Evolutionary conservation across 2,888 invertebrate genomes (phyloP).

Genomic region (Cepaea hortensis): DNA sequence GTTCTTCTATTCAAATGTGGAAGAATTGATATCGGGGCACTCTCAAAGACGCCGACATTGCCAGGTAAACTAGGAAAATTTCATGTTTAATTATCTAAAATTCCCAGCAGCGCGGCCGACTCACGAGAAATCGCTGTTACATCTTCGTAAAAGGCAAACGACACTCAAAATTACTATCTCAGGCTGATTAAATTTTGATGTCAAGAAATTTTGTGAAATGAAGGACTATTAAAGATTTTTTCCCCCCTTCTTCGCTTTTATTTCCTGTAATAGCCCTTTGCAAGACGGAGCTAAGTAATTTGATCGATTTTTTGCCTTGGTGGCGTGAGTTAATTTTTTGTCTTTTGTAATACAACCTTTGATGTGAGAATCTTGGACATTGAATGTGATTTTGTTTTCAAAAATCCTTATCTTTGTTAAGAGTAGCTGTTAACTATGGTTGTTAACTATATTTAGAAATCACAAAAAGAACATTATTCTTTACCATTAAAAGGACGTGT

Average conservation of each 20-base stretch:
- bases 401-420: background rate
- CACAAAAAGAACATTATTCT: too few relatives aligned
- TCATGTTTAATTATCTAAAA: constrained; percentile 30
- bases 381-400: background rate
- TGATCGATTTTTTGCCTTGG: constrained; percentile 5
- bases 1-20: background rate
- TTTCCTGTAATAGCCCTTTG: constrained; percentile 26
- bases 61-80: constrained; percentile 1
- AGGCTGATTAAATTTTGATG: constrained; percentile 31
- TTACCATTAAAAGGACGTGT: background rate
- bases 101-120: background rate
- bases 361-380: background rate
- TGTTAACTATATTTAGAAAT: background rate
- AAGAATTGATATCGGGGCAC: background rate
- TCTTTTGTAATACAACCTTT: constrained; percentile 7
- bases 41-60: background rate
- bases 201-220: constrained; percentile 23
- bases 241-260: background rate
- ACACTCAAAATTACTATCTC: constrained; percentile 24
- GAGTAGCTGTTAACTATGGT: background rate
- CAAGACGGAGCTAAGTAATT: constrained; percentile 21
- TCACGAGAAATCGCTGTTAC: background rate
- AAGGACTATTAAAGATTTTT: constrained; percentile 32
- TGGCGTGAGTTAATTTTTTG: constrained; percentile 2
- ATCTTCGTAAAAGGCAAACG: constrained; percentile 1